Evolutionary conservation across 1,140 invertebrate species (phyloP), one percentile per base, ranked within the genome.

Genomic region (Drosophila pseudoobscura): DNA sequence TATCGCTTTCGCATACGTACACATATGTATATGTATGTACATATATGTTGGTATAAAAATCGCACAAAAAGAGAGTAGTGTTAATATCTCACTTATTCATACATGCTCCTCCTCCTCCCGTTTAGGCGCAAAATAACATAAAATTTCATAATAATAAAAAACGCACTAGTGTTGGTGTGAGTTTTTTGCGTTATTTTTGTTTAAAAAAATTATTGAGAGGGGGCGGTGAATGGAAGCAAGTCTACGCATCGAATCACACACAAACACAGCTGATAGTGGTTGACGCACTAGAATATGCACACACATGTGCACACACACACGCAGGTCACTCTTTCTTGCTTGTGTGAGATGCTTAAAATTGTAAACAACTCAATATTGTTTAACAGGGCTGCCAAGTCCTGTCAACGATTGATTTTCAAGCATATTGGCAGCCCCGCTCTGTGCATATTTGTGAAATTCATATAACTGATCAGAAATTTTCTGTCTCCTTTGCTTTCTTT

Each of bases 401-500:
- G 31, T 39, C 11, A 39, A 13, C 35, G 31, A 46, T 47, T 45
- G 60, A 60, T 63, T 74, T 84, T 61, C 54, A 78, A 52, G 59
- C 65, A 51, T 46, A 75, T 47, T 82, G 83, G 83, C 74, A 88
- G 53, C 83, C 20, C 83, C 65, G 47, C 63, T 56, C 47, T 17
- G 60, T 55, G 65, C 76, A 60, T 66, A 71, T 82, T 87, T 87
- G 82, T 85, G 82, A 87, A 85, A 85, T 82, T 88, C 54, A 62
- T 13, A 13, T 13, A 39, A 13, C 20, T 29, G 20, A 60, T 64
- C 52, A 65, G 2, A 46, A 47, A 54, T 49, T 59, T 24, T 24
- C 46, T 58, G 51, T 52, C 55, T n/a, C 60, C 35, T 63, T 66
- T 60, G n/a, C 56, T 63, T 60, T 66, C 56, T 20, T 58, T 57